Percentiles rank a stretch among this genome's conserved stretches.
Evolutionary conservation across 1,140 invertebrate species (phyloP).

Genomic region (Drosophila carrolli): DNA sequence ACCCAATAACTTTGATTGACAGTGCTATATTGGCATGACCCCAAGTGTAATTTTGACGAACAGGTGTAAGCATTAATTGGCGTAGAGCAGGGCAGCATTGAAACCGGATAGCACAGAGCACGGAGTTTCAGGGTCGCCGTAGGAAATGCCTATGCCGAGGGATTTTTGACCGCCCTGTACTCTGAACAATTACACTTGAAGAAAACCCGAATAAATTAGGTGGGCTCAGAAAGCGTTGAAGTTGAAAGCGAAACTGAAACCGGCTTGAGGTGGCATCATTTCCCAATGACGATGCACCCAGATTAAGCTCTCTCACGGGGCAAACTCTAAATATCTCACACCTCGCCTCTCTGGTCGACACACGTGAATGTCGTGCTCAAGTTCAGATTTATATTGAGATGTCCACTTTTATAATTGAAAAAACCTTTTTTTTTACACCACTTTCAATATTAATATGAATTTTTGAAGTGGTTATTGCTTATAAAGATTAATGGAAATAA

Average conservation of each 20-base stretch:
- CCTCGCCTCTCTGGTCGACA: conserved; percentile 2
- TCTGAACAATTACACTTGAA: conserved; percentile 38
- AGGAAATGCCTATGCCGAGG: conserved; percentile 39
- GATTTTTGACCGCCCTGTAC: conserved; percentile 24
- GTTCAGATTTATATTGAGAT: conserved; percentile 43
- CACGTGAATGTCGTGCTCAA: conserved; percentile 75
- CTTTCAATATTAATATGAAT: too few species aligned
- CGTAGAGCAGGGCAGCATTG: conserved; percentile 38
- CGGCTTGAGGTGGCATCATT: conserved; percentile 70
- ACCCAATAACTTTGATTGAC: neutral
- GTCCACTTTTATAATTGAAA: neutral
- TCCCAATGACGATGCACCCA: conserved; percentile 62
- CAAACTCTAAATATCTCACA: neutral
- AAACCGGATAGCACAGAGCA: conserved; percentile 43
- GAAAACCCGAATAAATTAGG: conserved; percentile 40
- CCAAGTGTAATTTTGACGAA: conserved; percentile 21
- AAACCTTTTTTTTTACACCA: too few species aligned
- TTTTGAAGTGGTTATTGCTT: too few species aligned
- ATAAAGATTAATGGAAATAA: too few species aligned
- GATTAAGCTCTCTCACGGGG: conserved; percentile 13
- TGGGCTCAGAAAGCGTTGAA: conserved; percentile 37
- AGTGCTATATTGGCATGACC: conserved; percentile 14
- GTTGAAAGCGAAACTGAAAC: conserved; percentile 58
- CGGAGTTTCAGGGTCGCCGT: conserved; percentile 66
- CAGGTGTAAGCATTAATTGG: conserved; percentile 66